Evolutionary conservation across 2,113 vertebrate genomes (phyloP), one percentile per base, ranked within the genome.

Genomic region (Lepidothrix coronata): DNA sequence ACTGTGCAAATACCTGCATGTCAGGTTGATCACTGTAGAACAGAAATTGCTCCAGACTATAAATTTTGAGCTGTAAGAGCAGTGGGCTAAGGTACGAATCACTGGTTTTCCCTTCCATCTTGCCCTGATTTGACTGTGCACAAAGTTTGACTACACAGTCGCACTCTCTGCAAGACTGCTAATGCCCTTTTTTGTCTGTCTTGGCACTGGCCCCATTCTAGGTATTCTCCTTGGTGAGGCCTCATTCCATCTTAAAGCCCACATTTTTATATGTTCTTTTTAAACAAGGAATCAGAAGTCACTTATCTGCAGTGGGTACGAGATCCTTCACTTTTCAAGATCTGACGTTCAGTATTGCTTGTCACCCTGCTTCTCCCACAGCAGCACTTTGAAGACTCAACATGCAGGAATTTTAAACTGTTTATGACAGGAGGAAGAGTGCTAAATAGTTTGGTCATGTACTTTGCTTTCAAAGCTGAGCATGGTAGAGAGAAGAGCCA

Each of bases 391-490:
- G 62, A 93, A 88, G 88, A 67, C 76, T 96, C 89, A 82, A 57
- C 91, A 76, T 79, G 54, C 75, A 88, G 81, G 81, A 91, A 94
- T 91, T 95, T 92, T 84, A 92, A 97, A 94, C 88, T 94, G 84
- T 91, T 95, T 94, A 77, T 93, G 84, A 77, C 93, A 94, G 79
- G 65, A 88, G 88, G 67, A 81, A 78, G 77, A 85, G 92, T 90
- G 88, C 79, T 93, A 84, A 91, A 83, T 89, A 94, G 93, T 94
- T 96, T 89, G 75, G 87, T 88, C 35, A 28, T 95, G 78, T 88
- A 51, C 63, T 95, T 87, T 59, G 62, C 58, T 94, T 90, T 91
- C 79, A 63, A 21, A 91, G 61, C 76, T 61, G 59, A 83, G 43
- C 11, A 7, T 66, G 73, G 41, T 27, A 72, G 71, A 55, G 76